Percentiles rank a stretch among this genome's conserved stretches.
Evolutionary conservation across 2,113 vertebrate genomes (phyloP).

Genomic region (Dascyllus trimaculatus): DNA sequence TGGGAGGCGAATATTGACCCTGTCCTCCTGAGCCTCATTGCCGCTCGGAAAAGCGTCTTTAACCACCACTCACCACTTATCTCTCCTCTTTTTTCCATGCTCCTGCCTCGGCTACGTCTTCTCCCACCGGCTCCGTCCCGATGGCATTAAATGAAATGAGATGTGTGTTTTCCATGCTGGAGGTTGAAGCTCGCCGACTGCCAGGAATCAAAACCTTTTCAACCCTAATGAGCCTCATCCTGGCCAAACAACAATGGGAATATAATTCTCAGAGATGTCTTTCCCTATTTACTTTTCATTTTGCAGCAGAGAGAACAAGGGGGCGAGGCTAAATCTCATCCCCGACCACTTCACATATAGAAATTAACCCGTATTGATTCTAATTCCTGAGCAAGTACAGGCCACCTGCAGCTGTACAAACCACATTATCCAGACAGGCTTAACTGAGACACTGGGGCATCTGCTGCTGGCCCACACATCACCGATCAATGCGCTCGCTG

Average conservation of each 20-base stretch:
- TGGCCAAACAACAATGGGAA: too few species aligned
- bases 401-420: constrained; percentile 36
- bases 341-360: not conserved
- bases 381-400: constrained; percentile 34
- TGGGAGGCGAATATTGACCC: constrained; percentile 64
- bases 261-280: too few species aligned
- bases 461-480: constrained; percentile 8
- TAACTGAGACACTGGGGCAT: constrained; percentile 44
- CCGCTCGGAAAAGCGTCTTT: constrained; percentile 27
- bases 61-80: constrained; percentile 35
- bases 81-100: not conserved
- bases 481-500: constrained; percentile 36
- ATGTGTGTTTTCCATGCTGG: fast-evolving
- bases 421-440: constrained; percentile 38
- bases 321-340: not conserved
- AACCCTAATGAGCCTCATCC: constrained; percentile 12
- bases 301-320: not conserved
- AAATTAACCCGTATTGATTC: constrained; percentile 30
- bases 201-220: constrained; percentile 4
- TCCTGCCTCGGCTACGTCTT: not conserved
- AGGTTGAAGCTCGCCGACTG: not conserved
- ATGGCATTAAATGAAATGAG: not conserved
- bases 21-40: constrained; percentile 54
- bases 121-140: too few species aligned
- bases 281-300: not conserved